Evolutionary conservation across 2,113 vertebrate species (phyloP), one percentile per base, ranked within the genome.

Genomic region (Rhinoptilus africanus): DNA sequence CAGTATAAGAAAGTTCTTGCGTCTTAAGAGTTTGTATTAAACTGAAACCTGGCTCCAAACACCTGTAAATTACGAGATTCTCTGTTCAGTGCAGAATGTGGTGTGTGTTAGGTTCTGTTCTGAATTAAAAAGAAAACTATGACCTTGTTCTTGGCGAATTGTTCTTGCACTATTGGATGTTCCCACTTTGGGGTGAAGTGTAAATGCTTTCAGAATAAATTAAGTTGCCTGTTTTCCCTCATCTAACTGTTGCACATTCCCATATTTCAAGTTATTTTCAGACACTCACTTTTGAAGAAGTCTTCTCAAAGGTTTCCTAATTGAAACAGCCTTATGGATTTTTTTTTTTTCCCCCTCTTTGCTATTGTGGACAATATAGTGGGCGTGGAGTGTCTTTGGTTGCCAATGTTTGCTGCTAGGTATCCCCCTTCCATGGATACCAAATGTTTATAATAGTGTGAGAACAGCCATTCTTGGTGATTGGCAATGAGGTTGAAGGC

Each of bases 401-500:
- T 97, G 97, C 96, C 95, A 96, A 18, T 97, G 91, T 96, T 97
- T 97, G 91, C 95, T 96, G 78, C 93, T 88, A 91, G 95, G 91
- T 96, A 83, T 96, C 86, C 94, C 87, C 94, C 95, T 94, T 96
- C 96, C 94, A 92, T 97, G 95, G 97, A 97, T 96, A 97, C 97
- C 87, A 85, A 89, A 79, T 93, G 95, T 96, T 97, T 96, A 41
- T 89, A 93, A 83, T 50, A 85, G 93, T 91, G 94, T 93, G 91
- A 89, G 96, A 96, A 93, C 62, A 79, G 95, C 77, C 94, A 69
- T 94, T 96, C 87, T 82, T 73, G 50, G 75, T 88, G 95, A 23
- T 59, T 89, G 94, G 81, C 95, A 88, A 4, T 66, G 5, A 92
- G 77, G 84, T 57, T 74, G 74, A 77, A 86, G 88, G 41, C 71